phyloP scores from a whole-genome alignment of 2,888 invertebrate genomes.

The Eueremaeus valkanovi region DNA sequence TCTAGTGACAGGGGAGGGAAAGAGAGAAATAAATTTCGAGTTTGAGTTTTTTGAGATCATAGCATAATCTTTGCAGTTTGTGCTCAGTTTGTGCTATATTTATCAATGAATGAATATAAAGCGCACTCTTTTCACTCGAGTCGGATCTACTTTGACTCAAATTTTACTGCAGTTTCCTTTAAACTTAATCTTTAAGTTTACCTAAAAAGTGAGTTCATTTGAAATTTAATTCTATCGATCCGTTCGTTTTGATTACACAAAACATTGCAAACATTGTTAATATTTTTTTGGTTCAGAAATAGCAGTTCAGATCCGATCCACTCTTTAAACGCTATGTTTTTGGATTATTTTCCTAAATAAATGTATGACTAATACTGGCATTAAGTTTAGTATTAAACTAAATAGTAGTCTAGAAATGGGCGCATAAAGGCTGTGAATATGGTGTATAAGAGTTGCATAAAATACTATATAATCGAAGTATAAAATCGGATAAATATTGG shows the following conservation, averaged over 20 bases:
- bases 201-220: slow-evolving; percentile 28
- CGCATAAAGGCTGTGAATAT: too few species aligned
- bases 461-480: neutral
- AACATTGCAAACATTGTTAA: neutral
- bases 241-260: slow-evolving; percentile 27
- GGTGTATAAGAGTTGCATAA: neutral
- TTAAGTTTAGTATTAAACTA: neutral
- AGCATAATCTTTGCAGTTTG: slow-evolving; percentile 37
- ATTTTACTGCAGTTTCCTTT: slow-evolving; percentile 12
- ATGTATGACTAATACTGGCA: neutral
- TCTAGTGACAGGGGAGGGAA: slow-evolving; percentile 42
- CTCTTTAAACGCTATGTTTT: neutral
- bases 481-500: neutral
- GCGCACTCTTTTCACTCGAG: slow-evolving; percentile 26
- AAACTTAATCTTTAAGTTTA: neutral
- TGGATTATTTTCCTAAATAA: slow-evolving; percentile 12
- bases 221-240: slow-evolving; percentile 32
- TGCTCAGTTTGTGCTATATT: slow-evolving; percentile 27
- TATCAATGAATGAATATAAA: slow-evolving; percentile 35
- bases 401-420: too few species aligned
- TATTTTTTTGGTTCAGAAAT: too few species aligned
- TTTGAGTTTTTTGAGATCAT: slow-evolving; percentile 40
- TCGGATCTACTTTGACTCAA: slow-evolving; percentile 33
- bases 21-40: slow-evolving; percentile 43
- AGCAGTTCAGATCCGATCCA: neutral